Evolutionary conservation across 2,888 invertebrate species (phyloP).

Genomic region (Eupithecia insigniata): DNA sequence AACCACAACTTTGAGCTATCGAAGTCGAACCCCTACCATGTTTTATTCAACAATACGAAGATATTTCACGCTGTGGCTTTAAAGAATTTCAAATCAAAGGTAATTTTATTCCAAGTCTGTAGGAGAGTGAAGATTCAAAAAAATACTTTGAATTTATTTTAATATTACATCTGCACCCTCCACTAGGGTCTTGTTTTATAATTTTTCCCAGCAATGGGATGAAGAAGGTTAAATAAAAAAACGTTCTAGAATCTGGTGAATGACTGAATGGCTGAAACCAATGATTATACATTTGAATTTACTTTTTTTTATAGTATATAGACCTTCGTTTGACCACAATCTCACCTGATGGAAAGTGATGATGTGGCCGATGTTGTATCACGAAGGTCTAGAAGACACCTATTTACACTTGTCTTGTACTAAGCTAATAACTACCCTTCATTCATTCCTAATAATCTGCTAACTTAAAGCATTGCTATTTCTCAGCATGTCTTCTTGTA

Average conservation of each 20-base stretch:
- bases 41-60: conserved; percentile 8
- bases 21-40: conserved; percentile 12
- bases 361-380: no score
- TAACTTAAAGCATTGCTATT: no score
- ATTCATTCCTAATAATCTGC: no score
- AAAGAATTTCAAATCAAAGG: conserved; percentile 9
- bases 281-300: neutral
- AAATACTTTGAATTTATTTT: neutral
- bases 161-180: neutral
- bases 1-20: neutral
- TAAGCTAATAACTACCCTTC: no score
- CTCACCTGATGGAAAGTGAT: no score
- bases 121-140: no score
- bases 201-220: neutral
- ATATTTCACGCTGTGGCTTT: neutral
- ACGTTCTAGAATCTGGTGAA: neutral
- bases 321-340: no score
- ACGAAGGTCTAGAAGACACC: no score
- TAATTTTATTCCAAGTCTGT: conserved; percentile 3
- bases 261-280: no score
- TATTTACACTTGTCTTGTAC: no score
- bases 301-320: no score
- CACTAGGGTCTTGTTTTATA: neutral
- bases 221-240: neutral
- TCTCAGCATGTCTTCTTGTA: no score